Base-by-base conservation (phyloP, 2,113 vertebrate genomes). In the Turnix velox region DNA sequence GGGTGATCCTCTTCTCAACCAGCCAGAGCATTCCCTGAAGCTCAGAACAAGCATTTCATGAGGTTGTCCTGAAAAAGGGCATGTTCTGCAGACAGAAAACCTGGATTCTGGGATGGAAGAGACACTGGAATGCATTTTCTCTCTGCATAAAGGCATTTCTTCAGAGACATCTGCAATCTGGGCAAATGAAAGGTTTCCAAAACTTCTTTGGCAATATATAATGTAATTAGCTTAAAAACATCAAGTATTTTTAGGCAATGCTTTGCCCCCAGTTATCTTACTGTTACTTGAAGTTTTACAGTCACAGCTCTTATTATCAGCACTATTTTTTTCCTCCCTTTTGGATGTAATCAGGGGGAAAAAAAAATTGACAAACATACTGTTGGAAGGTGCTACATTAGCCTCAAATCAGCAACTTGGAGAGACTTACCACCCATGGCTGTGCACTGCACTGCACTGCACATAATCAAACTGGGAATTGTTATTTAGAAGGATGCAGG, bases 171-270 rank as follows among this genome's bases (percentile, higher is more conserved):
- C 73, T 71, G 76, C 61, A 90, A 92, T 67, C 77, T 65, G 61
- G 62, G 84, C 62, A 96, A 94, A 93, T 78, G 31, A 92, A 92
- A 95, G 57, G 55, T 75, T 93, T 94, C 62, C 57, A 81, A 90
- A 94, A 92, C 88, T 57, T 90, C 90, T 92, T 9, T 94, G 62
- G 86, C 68, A 90, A 90, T 84, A 90, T 40, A 92, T 87, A 94
- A 88, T 61, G 79, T 86, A 96, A 96, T 95, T 90, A 90, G 83
- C 75, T 92, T 86, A 87, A 89, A 91, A 91, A 95, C 65, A 86
- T 42, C 61, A 54, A 90, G 79, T 93, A 90, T 94, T 96, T 96
- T 95, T 90, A 96, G 92, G 80, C 57, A 92, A 24, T 55, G 16
- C 80, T 88, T 81, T 77, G 79, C 86, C 88, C 72, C 52, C 65